Percentiles rank a stretch among this genome's conserved stretches.
These are phyloP conservation scores for Sitta carolinensis DNA, from an alignment of 2,797 vertebrate genomes.

Conservation along the genomic window DNA sequence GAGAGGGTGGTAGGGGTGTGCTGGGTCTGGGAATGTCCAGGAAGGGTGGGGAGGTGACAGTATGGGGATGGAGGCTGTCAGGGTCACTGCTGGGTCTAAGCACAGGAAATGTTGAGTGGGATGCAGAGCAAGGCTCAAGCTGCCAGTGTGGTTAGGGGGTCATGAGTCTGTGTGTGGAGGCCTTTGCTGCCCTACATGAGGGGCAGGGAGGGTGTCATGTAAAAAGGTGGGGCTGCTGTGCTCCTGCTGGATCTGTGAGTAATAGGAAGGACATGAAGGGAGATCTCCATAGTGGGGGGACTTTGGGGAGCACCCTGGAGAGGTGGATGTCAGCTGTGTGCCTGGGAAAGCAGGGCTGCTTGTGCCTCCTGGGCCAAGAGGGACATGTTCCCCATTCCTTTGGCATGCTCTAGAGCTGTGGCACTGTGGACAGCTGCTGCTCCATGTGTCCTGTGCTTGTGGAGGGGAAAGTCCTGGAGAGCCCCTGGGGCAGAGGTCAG, in stretches of 20 bases:
- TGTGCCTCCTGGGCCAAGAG: background rate
- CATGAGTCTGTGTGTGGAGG: accelerated
- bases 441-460: background rate
- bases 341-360: background rate
- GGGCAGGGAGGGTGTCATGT: background rate
- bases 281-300: background rate
- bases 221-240: background rate
- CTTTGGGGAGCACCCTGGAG: background rate
- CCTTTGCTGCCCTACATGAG: accelerated
- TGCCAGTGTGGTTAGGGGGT: accelerated
- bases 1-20: background rate
- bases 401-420: background rate
- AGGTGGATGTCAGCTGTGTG: background rate
- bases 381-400: background rate
- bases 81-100: accelerated
- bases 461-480: background rate
- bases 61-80: background rate
- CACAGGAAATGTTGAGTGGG: accelerated
- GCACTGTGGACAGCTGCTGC: background rate
- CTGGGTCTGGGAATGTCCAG: background rate
- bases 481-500: background rate
- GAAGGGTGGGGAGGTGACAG: background rate
- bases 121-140: background rate
- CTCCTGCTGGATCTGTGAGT: background rate
- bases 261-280: accelerated